Conservation (phyloP, 2,888 invertebrate genomes). For the Cancer borealis region DNA sequence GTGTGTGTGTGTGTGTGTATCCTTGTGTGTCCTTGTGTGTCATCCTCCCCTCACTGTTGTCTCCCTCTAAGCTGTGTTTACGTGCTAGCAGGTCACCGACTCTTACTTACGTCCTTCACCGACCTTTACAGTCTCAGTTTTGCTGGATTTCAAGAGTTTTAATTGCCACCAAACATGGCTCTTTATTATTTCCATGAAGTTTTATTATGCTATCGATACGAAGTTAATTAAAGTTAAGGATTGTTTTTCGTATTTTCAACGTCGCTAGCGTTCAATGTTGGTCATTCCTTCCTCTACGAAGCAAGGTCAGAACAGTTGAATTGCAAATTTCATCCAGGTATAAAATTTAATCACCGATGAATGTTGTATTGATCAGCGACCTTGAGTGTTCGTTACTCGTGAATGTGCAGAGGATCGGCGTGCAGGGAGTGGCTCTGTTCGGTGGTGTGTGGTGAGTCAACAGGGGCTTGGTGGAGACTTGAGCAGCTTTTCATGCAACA, state of each 20-base stretch:
- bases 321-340: neutral
- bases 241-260: constrained; percentile 20
- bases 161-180: neutral
- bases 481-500: neutral
- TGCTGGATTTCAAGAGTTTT: neutral
- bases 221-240: neutral
- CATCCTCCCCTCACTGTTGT: neutral
- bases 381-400: neutral
- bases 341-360: neutral
- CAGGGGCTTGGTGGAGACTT: neutral
- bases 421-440: neutral
- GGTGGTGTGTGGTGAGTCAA: neutral
- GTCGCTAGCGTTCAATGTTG: neutral
- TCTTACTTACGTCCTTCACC: neutral
- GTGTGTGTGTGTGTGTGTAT: neutral
- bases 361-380: neutral
- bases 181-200: constrained; percentile 1
- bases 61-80: too few species aligned
- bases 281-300: neutral
- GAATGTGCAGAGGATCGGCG: neutral
- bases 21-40: neutral
- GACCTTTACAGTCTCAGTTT: neutral
- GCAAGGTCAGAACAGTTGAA: constrained; percentile 7
- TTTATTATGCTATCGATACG: neutral
- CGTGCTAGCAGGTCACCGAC: too few species aligned